Conservation (phyloP, 1,140 invertebrate genomes). For the Eciton burchellii region DNA sequence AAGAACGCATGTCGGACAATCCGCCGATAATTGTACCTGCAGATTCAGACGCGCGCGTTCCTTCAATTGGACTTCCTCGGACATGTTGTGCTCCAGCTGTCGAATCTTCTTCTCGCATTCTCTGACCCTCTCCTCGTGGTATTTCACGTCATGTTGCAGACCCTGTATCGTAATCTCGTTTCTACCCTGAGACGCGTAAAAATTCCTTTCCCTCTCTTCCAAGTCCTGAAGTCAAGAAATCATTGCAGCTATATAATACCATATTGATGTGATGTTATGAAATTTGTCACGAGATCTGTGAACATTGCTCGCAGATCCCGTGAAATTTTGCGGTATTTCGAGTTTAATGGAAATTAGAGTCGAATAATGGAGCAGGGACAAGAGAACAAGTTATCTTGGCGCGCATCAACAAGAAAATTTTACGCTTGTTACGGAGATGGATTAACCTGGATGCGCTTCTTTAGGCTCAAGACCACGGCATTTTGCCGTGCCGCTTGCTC, state of each 20-base stretch:
- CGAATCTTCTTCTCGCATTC: constrained; percentile 91
- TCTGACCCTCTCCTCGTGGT: constrained; percentile 91
- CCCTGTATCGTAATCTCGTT: constrained; percentile 90
- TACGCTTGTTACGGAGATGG: constrained; percentile 12
- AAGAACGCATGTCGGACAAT: not conserved
- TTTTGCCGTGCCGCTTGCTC: constrained; percentile 93
- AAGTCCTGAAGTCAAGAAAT: constrained; percentile 86
- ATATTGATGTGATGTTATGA: not conserved
- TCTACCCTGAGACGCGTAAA: constrained; percentile 87
- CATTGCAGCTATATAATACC: too few species aligned
- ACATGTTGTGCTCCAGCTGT: constrained; percentile 89
- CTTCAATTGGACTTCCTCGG: constrained; percentile 87
- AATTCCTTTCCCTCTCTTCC: constrained; percentile 90
- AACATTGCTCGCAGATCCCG: not conserved
- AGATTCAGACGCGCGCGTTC: constrained; percentile 76
- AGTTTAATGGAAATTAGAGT: not conserved
- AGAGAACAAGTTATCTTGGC: not conserved
- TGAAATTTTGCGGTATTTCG: not conserved
- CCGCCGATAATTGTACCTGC: constrained; percentile 65
- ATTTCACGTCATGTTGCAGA: constrained; percentile 90
- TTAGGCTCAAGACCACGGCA: constrained; percentile 91
- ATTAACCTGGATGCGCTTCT: constrained; percentile 89
- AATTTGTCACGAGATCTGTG: not conserved
- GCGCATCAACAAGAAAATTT: not conserved
- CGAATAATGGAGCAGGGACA: not conserved